A percentile compares a stretch with the other conserved stretches of the same genome.
Conservation (phyloP, 2,888 invertebrate genomes). For the Drosophila longiperda region DNA sequence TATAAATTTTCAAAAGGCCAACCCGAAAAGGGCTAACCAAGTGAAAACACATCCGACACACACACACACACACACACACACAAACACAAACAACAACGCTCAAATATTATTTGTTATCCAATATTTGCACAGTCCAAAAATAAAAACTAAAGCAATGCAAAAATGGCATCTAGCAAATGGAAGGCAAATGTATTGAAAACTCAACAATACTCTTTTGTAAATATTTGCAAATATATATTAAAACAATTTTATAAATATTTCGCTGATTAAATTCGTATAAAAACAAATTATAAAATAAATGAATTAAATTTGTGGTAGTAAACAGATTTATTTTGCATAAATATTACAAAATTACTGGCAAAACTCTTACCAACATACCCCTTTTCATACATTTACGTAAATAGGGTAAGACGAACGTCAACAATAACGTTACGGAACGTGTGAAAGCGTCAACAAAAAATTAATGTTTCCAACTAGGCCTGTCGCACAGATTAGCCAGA, state of each 20-base stretch:
- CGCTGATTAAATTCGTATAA: not conserved
- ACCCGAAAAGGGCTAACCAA: constrained; percentile 18
- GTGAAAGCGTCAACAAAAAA: constrained; percentile 42
- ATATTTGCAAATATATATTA: not conserved
- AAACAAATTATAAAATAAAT: not conserved
- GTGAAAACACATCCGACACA: constrained; percentile 18
- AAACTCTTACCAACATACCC: not conserved
- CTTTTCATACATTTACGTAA: too few species aligned
- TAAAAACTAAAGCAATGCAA: not conserved
- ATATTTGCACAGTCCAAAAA: constrained; percentile 26
- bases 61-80: constrained; percentile 12
- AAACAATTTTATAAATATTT: not conserved
- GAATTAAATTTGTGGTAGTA: not conserved
- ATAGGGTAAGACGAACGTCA: constrained; percentile 12
- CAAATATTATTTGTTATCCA: constrained; percentile 33
- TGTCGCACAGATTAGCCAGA: constrained; percentile 4
- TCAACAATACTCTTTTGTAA: constrained; percentile 1
- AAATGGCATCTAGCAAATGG: not conserved
- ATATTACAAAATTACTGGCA: not conserved
- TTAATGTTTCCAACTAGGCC: constrained; percentile 16
- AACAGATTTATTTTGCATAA: not conserved
- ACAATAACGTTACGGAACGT: constrained; percentile 21
- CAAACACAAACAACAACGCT: constrained; percentile 8
- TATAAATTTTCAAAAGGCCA: constrained; percentile 26
- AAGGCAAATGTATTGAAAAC: not conserved